Base-by-base conservation (phyloP, 1,140 invertebrate species). In the Aphis craccivora region DNA sequence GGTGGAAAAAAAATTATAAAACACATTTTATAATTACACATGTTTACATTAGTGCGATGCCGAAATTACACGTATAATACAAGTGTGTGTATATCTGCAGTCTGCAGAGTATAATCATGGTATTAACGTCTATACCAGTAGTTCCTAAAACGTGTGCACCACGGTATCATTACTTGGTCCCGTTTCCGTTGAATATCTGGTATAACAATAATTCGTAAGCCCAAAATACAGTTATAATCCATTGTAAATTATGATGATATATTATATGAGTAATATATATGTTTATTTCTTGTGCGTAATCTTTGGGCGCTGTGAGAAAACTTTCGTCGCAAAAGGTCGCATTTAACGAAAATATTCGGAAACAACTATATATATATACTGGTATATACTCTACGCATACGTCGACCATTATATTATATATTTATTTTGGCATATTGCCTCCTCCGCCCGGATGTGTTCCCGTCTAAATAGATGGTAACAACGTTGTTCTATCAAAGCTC, bases 11-110 rank as follows among this genome's bases (percentile, higher is more conserved):
- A n/a, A 45, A 45, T 20, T 45, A 43, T 55, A 25, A 86, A 8
- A 20, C 37, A 89, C 51, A 37, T 89, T 53, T 89, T 37, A 23
- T 55, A 53, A 89, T 89, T 89, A 37, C 48, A 23, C 87, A 87
- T 87, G n/a, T n/a, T 87, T 87, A 48, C 25, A 14, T 48, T 48
- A 48, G 43, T 87, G n/a, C n/a, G 43, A 43, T 14, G 84, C n/a
- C 48, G 35, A 45, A 45, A 25, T 45, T 40, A 45, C 45, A n/a
- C 45, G 18, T 86, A 45, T 40, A 60, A 60, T 84, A 43, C 43
- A 40, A 43, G 3, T 43, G 25, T 86, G 11, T 30, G 3, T 40
- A 7, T 40, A 23, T 83, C 3, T 60, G 11, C 11, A 6, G 4
- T 20, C 35, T n/a, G 35, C 18, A 35, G 76, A 81, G 76, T 35